Percentiles rank a stretch among this genome's conserved stretches.
Conservation (phyloP, 2,888 invertebrate genomes). For the Thyatira batis region DNA sequence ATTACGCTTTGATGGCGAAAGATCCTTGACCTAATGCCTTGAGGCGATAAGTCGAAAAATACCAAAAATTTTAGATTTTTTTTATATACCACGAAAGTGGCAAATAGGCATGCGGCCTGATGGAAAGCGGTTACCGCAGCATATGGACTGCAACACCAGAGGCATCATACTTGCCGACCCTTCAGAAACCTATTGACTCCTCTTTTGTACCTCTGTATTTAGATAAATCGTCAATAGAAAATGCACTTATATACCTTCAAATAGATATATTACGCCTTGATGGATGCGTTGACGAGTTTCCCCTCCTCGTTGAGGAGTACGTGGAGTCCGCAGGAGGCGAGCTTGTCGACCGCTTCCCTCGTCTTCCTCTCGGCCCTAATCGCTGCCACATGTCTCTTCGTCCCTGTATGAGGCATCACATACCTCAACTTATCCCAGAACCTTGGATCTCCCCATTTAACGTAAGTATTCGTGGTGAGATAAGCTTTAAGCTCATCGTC, state of each 20-base stretch:
- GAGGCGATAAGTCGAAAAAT: no score
- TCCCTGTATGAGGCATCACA: conserved; percentile 77
- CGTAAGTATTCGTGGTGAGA: conserved; percentile 88
- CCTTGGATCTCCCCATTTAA: conserved; percentile 90
- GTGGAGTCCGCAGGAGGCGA: neutral
- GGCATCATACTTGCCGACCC: no score
- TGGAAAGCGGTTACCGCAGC: no score
- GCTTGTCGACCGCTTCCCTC: neutral
- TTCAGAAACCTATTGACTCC: no score
- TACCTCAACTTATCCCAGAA: conserved; percentile 90
- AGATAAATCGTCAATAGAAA: neutral
- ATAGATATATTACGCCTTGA: neutral
- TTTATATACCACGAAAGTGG: no score
- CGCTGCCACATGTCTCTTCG: neutral
- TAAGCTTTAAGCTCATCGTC: conserved; percentile 81
- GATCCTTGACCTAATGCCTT: no score
- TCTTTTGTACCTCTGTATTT: no score
- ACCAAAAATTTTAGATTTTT: no score
- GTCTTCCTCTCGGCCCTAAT: neutral
- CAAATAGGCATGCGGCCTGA: no score
- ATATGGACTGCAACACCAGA: no score
- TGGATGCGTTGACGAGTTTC: neutral
- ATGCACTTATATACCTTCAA: neutral
- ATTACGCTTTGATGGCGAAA: no score
- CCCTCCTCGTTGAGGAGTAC: neutral